Base-by-base conservation (phyloP, 2,888 invertebrate genomes). In the Chouioia cunea region DNA sequence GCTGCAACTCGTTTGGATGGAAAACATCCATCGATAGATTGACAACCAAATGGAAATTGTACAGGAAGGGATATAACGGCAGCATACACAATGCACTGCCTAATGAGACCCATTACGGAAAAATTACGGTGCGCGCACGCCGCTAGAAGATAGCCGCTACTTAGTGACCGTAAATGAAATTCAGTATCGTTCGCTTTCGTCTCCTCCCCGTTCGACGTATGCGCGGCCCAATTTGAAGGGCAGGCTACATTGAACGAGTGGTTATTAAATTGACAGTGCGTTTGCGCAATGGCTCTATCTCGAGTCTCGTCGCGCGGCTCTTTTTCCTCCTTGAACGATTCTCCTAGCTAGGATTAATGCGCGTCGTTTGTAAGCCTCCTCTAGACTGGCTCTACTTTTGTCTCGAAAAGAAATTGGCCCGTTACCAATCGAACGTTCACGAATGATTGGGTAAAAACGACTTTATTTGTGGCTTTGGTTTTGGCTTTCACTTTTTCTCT, bases 261-360 rank as follows among this genome's bases (percentile, higher is more conserved):
- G 76, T 76, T 76, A 77, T 77, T 76, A 77, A 75, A 67, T 75
- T 76, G 76, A 73, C 75, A 58, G 66, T 70, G 74, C 73, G 69
- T 75, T 76, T 73, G 73, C 68, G 71, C 77, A 75, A 77, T 76
- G 76, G 72, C 76, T 77, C 74, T 77, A 77, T 77, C 73, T 20
- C 53, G 22, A 52, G 53, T 70, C 65, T 47, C 14, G 15, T 56
- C 48, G 56, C 4, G 23, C 23, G 2, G 16, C 60, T 47, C 60
- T 48, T 36, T 12, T 16, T 36, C 50, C 48, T 1, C 8, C 20
- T 52, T n/a, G n/a, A n/a, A n/a, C 52, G 14, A 6, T 58, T 46
- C 23, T 48, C 27, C 16, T 27, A 27, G 6, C 27, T 6, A 27
- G 27, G 20, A 44, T 23, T 59, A 52, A 62, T 62, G 52, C 52